Base-by-base conservation (phyloP, 2,797 vertebrate genomes). In the Pangasius macronema region DNA sequence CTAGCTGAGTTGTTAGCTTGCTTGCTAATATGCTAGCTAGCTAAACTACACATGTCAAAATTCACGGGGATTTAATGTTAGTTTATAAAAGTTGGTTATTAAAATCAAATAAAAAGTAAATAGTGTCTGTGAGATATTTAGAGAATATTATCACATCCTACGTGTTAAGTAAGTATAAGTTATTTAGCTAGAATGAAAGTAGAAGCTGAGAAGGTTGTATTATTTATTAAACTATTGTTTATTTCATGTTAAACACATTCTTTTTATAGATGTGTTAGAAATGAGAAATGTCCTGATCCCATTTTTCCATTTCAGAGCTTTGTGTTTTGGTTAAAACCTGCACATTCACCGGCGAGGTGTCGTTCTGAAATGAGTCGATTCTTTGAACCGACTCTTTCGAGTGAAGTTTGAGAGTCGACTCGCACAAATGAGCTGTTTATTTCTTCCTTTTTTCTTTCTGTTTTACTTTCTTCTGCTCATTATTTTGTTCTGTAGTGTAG, bases 1-100 rank as follows among this genome's bases (percentile, higher is more conserved):
- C 5, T 27, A 10, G 42, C 39, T 33, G 18, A 9, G 27, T 49
- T 33, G 46, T 18, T 76, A 76, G 68, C 20, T 39, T 39, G 24
- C 22, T 70, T 57, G 33, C 22, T 70, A 14, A 24, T 24, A 10
- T 59, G 83, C 14, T 85, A 75, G 33, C 8, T 39, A 27, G 46
- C 84, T 67, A n/a, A 61, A 76, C 30, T 3, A 2, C 83, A 85
- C 83, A 75, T 75, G 70, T 61, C 36, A 75, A 55, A 53, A 59
- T 59, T 36, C 6, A 57, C 22, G 2, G 8, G 42, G 42, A 33
- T 81, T 81, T 81, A 27, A 24, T 20, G 14, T 82, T 61, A 61
- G 57, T 46, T 36, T 81, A 61, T 82, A n/a, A 59, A 81, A 22
- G 51, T 59, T 36, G 30, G 3, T 53, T 77, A 39, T 22, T n/a